Base-by-base conservation (phyloP, 1,140 invertebrate species). In the Polypedilum vanderplanki region DNA sequence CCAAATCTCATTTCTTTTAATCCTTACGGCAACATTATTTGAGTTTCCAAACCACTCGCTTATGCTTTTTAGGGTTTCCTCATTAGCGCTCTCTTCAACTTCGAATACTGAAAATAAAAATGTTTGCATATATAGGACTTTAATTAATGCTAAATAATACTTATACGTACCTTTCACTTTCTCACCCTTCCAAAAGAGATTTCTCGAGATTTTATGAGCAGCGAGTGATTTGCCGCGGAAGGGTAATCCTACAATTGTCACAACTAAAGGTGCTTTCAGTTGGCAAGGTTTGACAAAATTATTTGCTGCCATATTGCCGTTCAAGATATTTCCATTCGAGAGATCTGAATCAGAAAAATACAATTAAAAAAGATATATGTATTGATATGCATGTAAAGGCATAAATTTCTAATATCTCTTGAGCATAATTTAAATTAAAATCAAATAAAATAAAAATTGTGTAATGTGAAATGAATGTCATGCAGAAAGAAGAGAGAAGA, bases 221-320 rank as follows among this genome's bases (percentile, higher is more conserved):
- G 97, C 89, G 80, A 95, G 92, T 24, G 94, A 97, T 85, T 98
- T 98, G 73, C 92, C 93, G 24, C 93, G 85, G 3, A 94, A 96
- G 8, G 96, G 96, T 75, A 98, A 84, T 41, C 96, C 96, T 18
- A 96, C 95, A 85, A 94, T 90, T 1, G 91, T 92, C 76, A 98
- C 93, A 17, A 98, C 88, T 76, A 94, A 85, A 1, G 91, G 91
- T 12, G 88, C 87, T 9, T 70, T 65, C 33, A 76, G 20, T 73
- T 74, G 76, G 40, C 76, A 76, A 75, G 76, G 76, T 41, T 74
- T 65, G 0, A 75, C 64, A 5, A 57, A 57, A 57, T 57, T 57
- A n/a, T 41, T 73, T 40, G 17, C 65, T 10, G 18, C 17, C 17
- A 70, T 57, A n/a, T 57, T 57, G 46, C 65, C 65, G 20, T 70